A percentile compares a stretch with the other conserved stretches of the same genome.
phyloP scores from a whole-genome alignment of 1,140 invertebrate species.

The Teleogryllus occipitalis region DNA sequence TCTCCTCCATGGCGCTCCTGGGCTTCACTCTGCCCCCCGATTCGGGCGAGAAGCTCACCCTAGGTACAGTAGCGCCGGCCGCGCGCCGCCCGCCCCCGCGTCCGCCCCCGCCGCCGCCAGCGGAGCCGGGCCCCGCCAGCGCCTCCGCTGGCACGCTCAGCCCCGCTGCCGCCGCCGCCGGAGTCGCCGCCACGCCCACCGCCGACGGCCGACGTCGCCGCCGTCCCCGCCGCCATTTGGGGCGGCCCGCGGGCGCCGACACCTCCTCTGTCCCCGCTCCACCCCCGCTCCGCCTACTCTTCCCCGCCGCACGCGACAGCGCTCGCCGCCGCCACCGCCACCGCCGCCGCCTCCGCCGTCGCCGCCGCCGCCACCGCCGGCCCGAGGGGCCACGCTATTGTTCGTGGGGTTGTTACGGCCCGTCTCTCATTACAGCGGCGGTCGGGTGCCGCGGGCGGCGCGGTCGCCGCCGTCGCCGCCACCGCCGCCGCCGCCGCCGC shows the following conservation, averaged over 20 bases:
- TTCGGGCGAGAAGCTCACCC: slow-evolving; percentile 95
- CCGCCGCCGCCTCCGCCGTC: neutral
- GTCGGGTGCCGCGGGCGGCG: neutral
- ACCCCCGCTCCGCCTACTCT: neutral
- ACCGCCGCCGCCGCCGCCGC: no score
- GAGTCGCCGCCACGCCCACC: neutral
- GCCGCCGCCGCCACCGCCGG: no score
- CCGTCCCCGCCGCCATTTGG: neutral
- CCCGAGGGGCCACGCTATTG: neutral
- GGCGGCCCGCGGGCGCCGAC: no score
- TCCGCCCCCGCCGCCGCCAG: no score
- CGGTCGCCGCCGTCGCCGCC: no score
- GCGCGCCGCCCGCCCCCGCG: no score
- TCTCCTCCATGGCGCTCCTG: slow-evolving; percentile 94
- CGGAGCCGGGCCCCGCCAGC: neutral
- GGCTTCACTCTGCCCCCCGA: slow-evolving; percentile 97
- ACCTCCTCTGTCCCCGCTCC: neutral
- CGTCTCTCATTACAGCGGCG: slow-evolving; percentile 2
- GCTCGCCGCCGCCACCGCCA: no score
- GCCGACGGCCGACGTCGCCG: neutral
- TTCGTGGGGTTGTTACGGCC: neutral
- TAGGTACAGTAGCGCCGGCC: slow-evolving; percentile 63
- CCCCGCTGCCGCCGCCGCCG: neutral
- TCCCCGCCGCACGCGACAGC: neutral
- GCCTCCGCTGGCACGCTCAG: neutral